Evolutionary conservation across 2,797 vertebrate species (phyloP).

Genomic region (Sphenopsis melanotis): DNA sequence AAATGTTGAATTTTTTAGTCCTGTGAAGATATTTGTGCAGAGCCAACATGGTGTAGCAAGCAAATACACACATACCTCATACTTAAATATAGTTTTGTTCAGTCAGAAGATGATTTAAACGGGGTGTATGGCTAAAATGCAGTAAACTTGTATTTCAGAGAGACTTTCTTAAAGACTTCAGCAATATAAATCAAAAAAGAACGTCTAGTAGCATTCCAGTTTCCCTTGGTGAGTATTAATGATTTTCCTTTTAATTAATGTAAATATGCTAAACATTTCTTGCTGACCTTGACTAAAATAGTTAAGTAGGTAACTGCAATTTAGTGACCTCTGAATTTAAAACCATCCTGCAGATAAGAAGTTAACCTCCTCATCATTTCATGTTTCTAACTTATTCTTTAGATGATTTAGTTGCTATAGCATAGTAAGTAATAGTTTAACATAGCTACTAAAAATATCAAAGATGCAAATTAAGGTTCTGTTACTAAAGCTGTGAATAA

Average conservation of each 20-base stretch:
- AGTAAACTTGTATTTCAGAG: conserved; percentile 64
- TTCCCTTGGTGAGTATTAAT: conserved; percentile 65
- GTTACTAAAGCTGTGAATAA: neutral
- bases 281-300: neutral
- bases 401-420: neutral
- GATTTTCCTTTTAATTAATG: neutral
- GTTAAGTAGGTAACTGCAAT: neutral
- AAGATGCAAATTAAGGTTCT: neutral
- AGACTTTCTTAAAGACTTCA: conserved; percentile 35
- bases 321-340: neutral
- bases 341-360: neutral
- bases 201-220: neutral
- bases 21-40: neutral
- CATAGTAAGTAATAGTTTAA: neutral
- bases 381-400: neutral
- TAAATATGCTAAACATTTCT: neutral
- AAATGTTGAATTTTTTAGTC: neutral
- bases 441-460: neutral
- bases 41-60: neutral
- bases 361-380: neutral
- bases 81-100: neutral
- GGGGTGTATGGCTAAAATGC: neutral
- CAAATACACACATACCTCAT: neutral
- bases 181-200: conserved; percentile 26
- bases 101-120: neutral